Base-by-base conservation (phyloP, 1,140 invertebrate genomes). In the Hycleus cichorii region DNA sequence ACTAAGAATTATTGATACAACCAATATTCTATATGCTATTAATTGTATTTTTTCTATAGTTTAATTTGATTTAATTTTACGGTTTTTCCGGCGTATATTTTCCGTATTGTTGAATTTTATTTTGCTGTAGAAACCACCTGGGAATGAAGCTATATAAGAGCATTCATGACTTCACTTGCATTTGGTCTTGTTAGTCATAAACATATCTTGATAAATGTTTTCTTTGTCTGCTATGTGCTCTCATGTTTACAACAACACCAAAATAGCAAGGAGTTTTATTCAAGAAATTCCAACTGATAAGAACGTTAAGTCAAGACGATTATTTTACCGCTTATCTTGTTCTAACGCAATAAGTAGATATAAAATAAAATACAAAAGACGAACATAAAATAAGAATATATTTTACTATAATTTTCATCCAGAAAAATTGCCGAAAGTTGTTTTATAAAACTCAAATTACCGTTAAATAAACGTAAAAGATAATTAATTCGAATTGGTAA, bases 121-220 rank as follows among this genome's bases (percentile, higher is more conserved):
- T 53, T 53, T 45, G 44, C 39, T 53, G 40, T 53, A 45, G 44
- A 53, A 53, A 53, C 43, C 44, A 45, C 42, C 42, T 26, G 24
- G 51, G 50, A 45, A 42, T 27, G 42, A 45, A 42, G 43, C 51
- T 46, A 43, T 43, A 43, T 52, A 42, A 45, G 44, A 45, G 27
- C 46, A 27, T 27, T n/a, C 46, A 47, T 27, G 24, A 27, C 46
- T 24, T 10, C 18, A 8, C 44, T 53, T 46, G 51, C 51, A 32
- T 46, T 45, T 38, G 39, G 46, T 53, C 51, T 53, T 40, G 45
- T 43, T 47, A 57, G 46, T 57, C 54, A 48, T 57, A 57, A 57
- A 57, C 54, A 57, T 57, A 57, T 57, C 54, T 57, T 57, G 54
- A 57, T 47, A 48, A 57, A 57, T 57, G 46, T 48, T 57, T 57